Evolutionary conservation across 2,888 invertebrate species (phyloP).

Genomic region (Stenotaenia linearis): DNA sequence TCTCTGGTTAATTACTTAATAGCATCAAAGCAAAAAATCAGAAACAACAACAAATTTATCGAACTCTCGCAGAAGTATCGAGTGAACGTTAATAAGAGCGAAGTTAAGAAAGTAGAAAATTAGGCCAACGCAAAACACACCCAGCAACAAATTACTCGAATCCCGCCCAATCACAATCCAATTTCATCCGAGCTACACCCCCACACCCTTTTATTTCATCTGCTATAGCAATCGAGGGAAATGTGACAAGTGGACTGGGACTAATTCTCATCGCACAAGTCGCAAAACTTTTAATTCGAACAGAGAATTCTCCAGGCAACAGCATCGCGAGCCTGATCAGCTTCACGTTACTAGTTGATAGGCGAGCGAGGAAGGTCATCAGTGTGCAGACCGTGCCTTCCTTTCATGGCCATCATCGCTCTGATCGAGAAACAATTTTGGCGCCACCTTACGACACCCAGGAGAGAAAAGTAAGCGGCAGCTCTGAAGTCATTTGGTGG

Average conservation of each 20-base stretch:
- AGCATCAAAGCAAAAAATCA: not conserved
- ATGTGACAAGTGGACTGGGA: not conserved
- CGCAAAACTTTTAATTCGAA: constrained; percentile 6
- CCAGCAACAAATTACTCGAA: not conserved
- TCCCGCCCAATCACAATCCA: constrained; percentile 12
- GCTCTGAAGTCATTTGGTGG: constrained; percentile 6
- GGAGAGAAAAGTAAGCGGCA: not conserved
- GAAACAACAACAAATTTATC: not conserved
- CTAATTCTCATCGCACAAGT: constrained; percentile 3
- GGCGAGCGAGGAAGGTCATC: constrained; percentile 1
- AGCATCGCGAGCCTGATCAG: not conserved
- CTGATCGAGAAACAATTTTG: constrained; percentile 19
- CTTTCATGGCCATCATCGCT: constrained; percentile 15
- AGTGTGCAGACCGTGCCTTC: constrained; percentile 12
- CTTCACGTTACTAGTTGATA: constrained; percentile 2
- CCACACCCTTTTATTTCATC: not conserved
- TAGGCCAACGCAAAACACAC: not conserved
- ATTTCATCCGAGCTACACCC: not conserved
- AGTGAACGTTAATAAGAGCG: not conserved
- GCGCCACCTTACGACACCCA: constrained; percentile 19
- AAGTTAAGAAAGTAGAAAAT: not conserved
- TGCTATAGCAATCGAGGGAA: not conserved
- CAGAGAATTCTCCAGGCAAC: not conserved
- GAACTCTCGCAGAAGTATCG: not conserved
- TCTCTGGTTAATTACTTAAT: not conserved